Percentiles rank a stretch among this genome's conserved stretches.
Conservation (phyloP, 2,113 vertebrate species). For the Centrocercus urophasianus region DNA sequence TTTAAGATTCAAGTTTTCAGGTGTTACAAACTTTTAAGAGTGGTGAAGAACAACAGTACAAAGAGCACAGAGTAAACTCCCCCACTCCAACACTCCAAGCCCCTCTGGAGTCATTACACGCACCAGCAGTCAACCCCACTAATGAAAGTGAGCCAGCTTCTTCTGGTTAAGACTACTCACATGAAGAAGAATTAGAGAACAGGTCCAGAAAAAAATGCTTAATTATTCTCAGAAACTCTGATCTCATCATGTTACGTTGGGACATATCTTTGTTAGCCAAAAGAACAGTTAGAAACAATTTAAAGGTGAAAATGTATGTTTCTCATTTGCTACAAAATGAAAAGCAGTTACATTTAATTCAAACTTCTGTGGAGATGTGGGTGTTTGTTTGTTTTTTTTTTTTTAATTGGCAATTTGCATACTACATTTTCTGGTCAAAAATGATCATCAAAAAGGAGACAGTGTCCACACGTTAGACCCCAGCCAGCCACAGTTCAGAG, state of each 20-base stretch:
- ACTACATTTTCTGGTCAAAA: neutral
- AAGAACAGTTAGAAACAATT: neutral
- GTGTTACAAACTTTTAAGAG: neutral
- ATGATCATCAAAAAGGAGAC: neutral
- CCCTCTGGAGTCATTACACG: neutral
- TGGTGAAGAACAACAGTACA: fast-evolving
- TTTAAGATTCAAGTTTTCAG: neutral
- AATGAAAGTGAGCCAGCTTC: neutral
- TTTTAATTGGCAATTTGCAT: neutral
- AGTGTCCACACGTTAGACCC: neutral
- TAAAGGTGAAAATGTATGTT: neutral
- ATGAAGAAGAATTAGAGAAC: neutral
- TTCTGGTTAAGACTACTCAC: neutral
- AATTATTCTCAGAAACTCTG: neutral
- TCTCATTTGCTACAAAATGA: neutral
- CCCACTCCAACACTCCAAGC: neutral
- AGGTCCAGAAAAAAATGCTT: neutral
- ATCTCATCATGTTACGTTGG: neutral
- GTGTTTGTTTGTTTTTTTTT: neutral
- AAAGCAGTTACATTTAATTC: neutral
- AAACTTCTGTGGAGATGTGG: neutral
- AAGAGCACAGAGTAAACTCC: neutral
- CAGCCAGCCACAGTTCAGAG: neutral
- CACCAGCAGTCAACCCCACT: neutral
- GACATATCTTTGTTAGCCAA: neutral